Evolutionary conservation across 2,888 invertebrate species (phyloP), one percentile per base, ranked within the genome.

Genomic region (Itoplectis maculator): DNA sequence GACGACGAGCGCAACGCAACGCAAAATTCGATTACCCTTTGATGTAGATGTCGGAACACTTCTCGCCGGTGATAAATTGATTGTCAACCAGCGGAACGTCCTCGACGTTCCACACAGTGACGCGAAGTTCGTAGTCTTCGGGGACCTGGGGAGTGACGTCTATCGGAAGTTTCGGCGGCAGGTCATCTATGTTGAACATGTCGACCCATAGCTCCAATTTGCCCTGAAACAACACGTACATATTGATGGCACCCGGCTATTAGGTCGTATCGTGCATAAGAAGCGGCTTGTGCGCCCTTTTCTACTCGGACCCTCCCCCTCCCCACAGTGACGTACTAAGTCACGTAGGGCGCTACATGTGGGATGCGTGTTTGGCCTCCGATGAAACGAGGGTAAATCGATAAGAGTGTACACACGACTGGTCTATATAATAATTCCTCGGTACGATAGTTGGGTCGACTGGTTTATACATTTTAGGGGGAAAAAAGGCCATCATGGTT

Each of bases 181-280:
- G 93, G 15, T 94, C 94, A 88, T 91, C 91, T 18, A 91, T 84
- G 51, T 96, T 96, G 90, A 97, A 98, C 91, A 98, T 95, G 91
- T 98, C 98, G 13, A 98, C 93, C 98, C 98, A 98, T 94, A 98
- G 94, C 92, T 98, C 97, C 68, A 98, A 91, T 93, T 97, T 97
- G 3, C 98, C 98, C 97, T 98, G 90, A 29, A 76, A 80, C 59
- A 83, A 74, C 37, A 63, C 45, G 20, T 9, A 63, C 20, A 59
- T 29, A 15, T 56, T 45, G 23, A 15, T 42, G 35, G 29, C 9
- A 1, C 13, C 8, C 37, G n/a, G 37, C 37, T 40, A 9, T 11
- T 37, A 15, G 8, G n/a, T 15, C 59, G n/a, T 59, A 35, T 61
- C 1, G 37, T 61, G 9, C n/a, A 18, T 35, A 37, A 3, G 18